A percentile compares a stretch with the other conserved stretches of the same genome.
Evolutionary conservation across 2,113 vertebrate genomes (phyloP).

Genomic region (Cheirogaleus medius): DNA sequence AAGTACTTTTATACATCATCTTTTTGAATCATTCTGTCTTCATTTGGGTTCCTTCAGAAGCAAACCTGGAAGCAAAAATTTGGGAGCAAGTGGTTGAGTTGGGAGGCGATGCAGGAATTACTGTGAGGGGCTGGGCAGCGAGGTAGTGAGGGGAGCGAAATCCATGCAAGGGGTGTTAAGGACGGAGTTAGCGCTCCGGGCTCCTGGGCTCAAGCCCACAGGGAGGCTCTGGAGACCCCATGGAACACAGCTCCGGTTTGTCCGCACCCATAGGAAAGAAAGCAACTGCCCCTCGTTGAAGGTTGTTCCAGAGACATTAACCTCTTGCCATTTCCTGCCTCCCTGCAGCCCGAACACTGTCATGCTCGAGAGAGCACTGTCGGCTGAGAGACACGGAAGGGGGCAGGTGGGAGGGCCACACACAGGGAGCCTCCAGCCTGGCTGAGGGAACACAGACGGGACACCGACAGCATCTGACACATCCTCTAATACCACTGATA

Average conservation of each 20-base stretch:
- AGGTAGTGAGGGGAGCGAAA: not conserved
- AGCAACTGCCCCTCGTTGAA: not conserved
- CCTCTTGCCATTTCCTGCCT: not conserved
- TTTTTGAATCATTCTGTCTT: not conserved
- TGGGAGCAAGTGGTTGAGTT: not conserved
- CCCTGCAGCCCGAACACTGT: not conserved
- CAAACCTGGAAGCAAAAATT: not conserved
- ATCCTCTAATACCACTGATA: not conserved
- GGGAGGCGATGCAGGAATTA: not conserved
- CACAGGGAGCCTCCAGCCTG: too few relatives aligned
- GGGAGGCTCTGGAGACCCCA: not conserved
- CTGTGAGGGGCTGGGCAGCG: too few relatives aligned
- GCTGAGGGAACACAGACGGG: too few relatives aligned
- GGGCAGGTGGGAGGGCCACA: not conserved
- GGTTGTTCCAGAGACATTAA: not conserved
- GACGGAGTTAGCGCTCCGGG: too few relatives aligned
- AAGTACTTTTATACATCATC: not conserved
- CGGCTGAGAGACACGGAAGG: not conserved
- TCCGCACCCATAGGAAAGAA: not conserved
- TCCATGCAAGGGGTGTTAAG: accelerated
- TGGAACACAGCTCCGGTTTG: accelerated
- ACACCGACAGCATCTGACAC: accelerated
- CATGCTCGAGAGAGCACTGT: too few relatives aligned
- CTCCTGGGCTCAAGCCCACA: accelerated
- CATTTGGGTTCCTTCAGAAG: not conserved